A percentile compares a stretch with the other conserved stretches of the same genome.
Evolutionary conservation across 2,113 vertebrate genomes (phyloP).

Genomic region (Excalfactoria chinensis): DNA sequence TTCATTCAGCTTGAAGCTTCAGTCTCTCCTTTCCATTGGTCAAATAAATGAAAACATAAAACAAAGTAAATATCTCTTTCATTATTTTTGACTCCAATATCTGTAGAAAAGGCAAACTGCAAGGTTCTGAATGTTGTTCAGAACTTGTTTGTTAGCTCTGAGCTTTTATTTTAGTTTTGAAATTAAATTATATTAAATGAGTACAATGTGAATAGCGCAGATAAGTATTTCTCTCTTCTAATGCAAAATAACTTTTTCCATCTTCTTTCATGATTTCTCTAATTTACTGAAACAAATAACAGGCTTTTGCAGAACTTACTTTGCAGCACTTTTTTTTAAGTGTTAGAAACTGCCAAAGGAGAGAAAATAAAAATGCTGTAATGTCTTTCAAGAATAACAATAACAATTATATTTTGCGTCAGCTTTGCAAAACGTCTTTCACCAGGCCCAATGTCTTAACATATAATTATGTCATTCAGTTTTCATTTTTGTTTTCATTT

Average conservation of each 20-base stretch:
- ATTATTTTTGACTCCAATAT: background rate
- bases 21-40: background rate
- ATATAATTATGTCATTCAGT: background rate
- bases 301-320: background rate
- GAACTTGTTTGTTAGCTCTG: background rate
- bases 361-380: background rate
- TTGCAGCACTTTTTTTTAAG: background rate
- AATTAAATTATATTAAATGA: background rate
- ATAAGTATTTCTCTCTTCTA: background rate
- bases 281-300: background rate
- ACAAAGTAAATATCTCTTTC: background rate
- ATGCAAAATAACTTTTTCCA: background rate
- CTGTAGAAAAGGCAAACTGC: background rate
- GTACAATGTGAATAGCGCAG: background rate
- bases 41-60: conserved; percentile 49
- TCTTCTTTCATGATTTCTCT: background rate
- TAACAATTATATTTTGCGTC: background rate
- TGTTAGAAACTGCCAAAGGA: background rate
- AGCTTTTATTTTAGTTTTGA: background rate
- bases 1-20: conserved; percentile 5
- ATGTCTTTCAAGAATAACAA: background rate
- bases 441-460: background rate
- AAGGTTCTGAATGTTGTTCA: conserved; percentile 20
- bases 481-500: background rate
- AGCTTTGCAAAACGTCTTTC: background rate